A percentile compares a stretch with the other conserved stretches of the same genome.
Conservation (phyloP, 1,140 invertebrate species). For the Ditylenchus dipsaci region DNA sequence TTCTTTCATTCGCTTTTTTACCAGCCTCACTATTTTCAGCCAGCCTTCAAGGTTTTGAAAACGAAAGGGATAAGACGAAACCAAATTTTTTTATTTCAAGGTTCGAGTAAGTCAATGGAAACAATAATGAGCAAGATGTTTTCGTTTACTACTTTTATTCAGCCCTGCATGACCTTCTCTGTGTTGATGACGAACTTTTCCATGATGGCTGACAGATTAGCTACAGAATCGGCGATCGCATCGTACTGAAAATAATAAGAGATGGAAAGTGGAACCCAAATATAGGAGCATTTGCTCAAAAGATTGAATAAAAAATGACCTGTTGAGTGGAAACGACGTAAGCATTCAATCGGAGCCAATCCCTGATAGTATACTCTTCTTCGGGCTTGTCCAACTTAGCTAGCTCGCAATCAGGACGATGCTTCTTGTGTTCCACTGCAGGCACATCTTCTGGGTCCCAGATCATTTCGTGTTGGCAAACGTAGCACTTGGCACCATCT, state of each 20-base stretch:
- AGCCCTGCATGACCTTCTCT: not conserved
- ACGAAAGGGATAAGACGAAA: too few species aligned
- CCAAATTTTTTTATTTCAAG: too few species aligned
- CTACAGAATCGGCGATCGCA: not conserved
- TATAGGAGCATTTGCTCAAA: not conserved
- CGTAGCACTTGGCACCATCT: not conserved
- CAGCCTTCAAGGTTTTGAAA: too few species aligned
- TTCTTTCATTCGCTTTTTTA: too few species aligned
- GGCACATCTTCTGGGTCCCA: conserved; percentile 8
- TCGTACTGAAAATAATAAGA: not conserved
- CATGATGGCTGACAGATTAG: not conserved
- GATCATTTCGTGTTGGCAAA: conserved; percentile 5
- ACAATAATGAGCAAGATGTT: too few species aligned
- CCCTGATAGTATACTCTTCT: conserved; percentile 7
- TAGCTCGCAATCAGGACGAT: conserved; percentile 5
- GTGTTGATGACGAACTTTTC: not conserved
- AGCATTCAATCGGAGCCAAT: not conserved
- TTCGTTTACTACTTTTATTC: too few species aligned
- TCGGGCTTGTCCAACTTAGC: conserved; percentile 1
- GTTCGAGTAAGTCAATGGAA: too few species aligned
- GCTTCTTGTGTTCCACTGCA: not conserved
- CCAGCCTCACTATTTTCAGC: too few species aligned
- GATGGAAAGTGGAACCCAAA: not conserved
- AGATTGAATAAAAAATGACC: not conserved
- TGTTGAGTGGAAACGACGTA: not conserved